phyloP scores from a whole-genome alignment of 2,797 vertebrate species.

The Bufotes viridis region DNA sequence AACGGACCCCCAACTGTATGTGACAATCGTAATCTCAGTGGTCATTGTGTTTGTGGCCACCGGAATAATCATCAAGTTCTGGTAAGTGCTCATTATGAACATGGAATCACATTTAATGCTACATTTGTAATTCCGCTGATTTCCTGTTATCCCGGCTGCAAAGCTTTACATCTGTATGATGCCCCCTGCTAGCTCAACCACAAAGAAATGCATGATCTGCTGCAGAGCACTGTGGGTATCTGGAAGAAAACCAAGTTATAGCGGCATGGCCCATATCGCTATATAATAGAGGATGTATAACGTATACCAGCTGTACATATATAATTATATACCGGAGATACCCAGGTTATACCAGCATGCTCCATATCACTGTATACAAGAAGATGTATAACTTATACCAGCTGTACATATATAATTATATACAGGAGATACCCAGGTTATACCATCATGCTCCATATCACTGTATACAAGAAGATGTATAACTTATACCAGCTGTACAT shows the following conservation, averaged over 20 bases:
- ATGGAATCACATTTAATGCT: neutral
- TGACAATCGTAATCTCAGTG: slow-evolving; percentile 81
- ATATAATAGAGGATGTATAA: too few relatives aligned
- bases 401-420: too few relatives aligned
- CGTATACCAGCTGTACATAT: too few relatives aligned
- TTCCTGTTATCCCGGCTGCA: neutral
- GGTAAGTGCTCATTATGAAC: slow-evolving; percentile 69
- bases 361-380: too few relatives aligned
- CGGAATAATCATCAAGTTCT: slow-evolving; percentile 83
- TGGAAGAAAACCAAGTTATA: neutral
- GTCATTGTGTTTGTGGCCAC: slow-evolving; percentile 80
- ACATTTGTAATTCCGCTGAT: neutral
- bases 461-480: too few relatives aligned
- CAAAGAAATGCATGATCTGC: neutral
- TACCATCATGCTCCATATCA: too few relatives aligned
- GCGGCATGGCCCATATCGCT: neutral
- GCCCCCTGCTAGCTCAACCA: neutral
- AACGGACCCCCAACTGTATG: slow-evolving; percentile 80
- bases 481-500: too few relatives aligned
- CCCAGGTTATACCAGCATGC: too few relatives aligned
- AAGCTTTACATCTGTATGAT: neutral
- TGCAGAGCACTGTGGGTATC: neutral
- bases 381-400: too few relatives aligned
- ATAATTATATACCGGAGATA: too few relatives aligned
- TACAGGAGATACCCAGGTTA: too few relatives aligned